phyloP scores from a whole-genome alignment of 92 coral and sea anemone genomes.

The Palythoa heliodiscus region DNA sequence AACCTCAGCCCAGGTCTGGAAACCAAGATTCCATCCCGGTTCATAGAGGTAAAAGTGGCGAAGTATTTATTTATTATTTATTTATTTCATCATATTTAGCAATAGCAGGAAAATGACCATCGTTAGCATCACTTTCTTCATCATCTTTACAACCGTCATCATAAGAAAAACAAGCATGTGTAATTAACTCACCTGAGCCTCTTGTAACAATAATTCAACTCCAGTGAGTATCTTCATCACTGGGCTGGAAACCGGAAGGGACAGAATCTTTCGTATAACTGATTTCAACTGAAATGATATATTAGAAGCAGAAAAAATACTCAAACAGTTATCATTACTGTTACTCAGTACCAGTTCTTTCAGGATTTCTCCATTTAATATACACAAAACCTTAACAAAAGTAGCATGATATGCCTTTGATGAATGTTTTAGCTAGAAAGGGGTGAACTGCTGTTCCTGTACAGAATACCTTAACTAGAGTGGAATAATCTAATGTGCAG shows the following conservation, averaged over 20 bases:
- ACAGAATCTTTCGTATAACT: conserved; percentile 69
- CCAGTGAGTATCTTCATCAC: conserved; percentile 93
- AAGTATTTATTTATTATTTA: background rate
- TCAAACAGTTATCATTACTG: background rate
- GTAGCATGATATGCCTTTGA: background rate
- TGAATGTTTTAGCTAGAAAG: too few species aligned
- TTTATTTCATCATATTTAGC: background rate
- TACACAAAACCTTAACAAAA: too few species aligned
- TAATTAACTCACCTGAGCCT: conserved; percentile 82
- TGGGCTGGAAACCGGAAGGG: conserved; percentile 90
- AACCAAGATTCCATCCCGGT: too few species aligned
- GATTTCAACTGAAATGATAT: conserved; percentile 61
- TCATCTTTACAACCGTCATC: background rate
- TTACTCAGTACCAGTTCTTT: background rate
- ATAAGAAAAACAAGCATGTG: background rate
- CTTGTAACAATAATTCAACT: conserved; percentile 81
- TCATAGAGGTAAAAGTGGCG: too few species aligned
- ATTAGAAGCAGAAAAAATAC: background rate
- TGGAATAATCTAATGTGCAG: background rate
- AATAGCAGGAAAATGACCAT: background rate
- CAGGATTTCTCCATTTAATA: too few species aligned
- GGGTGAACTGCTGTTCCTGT: too few species aligned
- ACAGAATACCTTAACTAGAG: too few species aligned
- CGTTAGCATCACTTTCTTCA: background rate
- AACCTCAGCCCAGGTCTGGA: too few species aligned